Conservation (phyloP, 1,140 invertebrate genomes). For the Trachymyrmex septentrionalis region DNA sequence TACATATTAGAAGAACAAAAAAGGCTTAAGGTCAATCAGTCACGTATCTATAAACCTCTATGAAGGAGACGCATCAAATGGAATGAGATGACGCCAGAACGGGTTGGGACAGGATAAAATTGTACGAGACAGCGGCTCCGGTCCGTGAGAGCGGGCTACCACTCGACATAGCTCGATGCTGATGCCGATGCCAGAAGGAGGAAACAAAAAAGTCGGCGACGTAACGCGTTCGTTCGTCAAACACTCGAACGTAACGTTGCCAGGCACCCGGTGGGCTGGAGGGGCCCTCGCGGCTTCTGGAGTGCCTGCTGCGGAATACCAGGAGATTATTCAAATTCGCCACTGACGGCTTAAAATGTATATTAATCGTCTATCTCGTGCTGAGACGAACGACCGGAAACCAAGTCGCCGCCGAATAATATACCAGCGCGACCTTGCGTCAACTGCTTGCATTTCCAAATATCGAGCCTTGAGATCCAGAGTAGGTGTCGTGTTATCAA, state of each 20-base stretch:
- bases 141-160: conserved; percentile 77
- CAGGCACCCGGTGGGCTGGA: conserved; percentile 68
- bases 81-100: conserved; percentile 4
- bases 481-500: background rate
- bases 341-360: conserved; percentile 78
- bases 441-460: conserved; percentile 14
- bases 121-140: conserved; percentile 66
- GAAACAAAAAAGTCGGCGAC: conserved; percentile 77
- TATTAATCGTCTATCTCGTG: conserved; percentile 72
- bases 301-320: conserved; percentile 77
- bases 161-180: conserved; percentile 83
- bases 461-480: conserved; percentile 19
- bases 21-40: background rate
- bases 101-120: conserved; percentile 28
- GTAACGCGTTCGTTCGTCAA: conserved; percentile 80
- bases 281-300: conserved; percentile 69
- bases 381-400: conserved; percentile 48
- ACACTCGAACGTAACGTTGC: conserved; percentile 82
- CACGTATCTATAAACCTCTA: background rate
- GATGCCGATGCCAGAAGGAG: conserved; percentile 80
- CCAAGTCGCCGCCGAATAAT: conserved; percentile 32
- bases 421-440: conserved; percentile 38
- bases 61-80: conserved; percentile 20
- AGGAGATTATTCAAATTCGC: conserved; percentile 81
- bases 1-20: background rate